Evolutionary conservation across 2,888 invertebrate genomes (phyloP).

Genomic region (Catocala nupta): DNA sequence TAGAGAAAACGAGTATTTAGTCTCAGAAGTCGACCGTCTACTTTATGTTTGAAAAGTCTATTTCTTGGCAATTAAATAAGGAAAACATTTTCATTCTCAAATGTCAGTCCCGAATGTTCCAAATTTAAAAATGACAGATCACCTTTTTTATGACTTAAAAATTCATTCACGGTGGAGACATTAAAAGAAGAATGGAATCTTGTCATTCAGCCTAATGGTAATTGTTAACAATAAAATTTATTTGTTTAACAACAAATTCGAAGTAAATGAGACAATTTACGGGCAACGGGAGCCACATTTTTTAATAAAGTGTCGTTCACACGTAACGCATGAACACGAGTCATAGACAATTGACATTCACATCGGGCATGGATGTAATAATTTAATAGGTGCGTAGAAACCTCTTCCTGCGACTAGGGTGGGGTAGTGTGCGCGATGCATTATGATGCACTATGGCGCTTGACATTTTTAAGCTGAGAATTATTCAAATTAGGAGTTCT

Average conservation of each 20-base stretch:
- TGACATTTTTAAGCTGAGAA: slow-evolving; percentile 46
- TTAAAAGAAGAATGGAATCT: not conserved
- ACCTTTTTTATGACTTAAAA: slow-evolving; percentile 2
- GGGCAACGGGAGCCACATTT: slow-evolving; percentile 44
- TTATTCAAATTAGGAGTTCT: slow-evolving; percentile 22
- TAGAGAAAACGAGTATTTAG: too few species aligned
- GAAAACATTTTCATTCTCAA: too few species aligned
- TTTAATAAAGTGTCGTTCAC: slow-evolving; percentile 48
- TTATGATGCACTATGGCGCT: slow-evolving; percentile 41
- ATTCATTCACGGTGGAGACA: too few species aligned
- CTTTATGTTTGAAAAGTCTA: too few species aligned
- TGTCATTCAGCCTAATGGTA: slow-evolving; percentile 15
- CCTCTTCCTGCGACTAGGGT: slow-evolving; percentile 59
- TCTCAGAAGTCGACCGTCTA: too few species aligned
- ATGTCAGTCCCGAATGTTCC: not conserved
- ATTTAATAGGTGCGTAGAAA: slow-evolving; percentile 57
- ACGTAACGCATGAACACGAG: slow-evolving; percentile 47
- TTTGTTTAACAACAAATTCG: slow-evolving; percentile 38
- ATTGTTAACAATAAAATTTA: slow-evolving; percentile 15
- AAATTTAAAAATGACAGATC: not conserved
- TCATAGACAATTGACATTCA: slow-evolving; percentile 46
- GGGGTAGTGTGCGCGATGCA: slow-evolving; percentile 51
- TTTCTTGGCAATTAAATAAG: too few species aligned
- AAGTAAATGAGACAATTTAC: slow-evolving; percentile 53
- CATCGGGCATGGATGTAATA: slow-evolving; percentile 49